phyloP scores from a whole-genome alignment of 2,888 invertebrate genomes.

The Drosophila infuscata region DNA sequence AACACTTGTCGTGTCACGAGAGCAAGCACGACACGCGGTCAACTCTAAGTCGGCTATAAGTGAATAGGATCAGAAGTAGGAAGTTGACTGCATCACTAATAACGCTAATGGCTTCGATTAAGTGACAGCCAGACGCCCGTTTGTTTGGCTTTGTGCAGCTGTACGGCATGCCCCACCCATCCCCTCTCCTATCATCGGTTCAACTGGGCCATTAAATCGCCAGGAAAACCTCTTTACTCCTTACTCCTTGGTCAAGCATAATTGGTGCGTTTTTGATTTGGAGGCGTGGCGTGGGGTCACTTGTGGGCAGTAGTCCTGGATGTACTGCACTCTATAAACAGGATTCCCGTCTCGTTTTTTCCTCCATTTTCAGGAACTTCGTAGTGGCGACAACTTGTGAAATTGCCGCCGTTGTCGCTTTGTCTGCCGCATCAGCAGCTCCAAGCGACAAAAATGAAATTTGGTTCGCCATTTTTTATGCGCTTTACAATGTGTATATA shows the following conservation, averaged over 20 bases:
- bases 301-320: slow-evolving; percentile 4
- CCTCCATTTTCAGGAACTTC: slow-evolving; percentile 26
- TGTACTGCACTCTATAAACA: slow-evolving; percentile 27
- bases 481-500: not conserved
- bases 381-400: slow-evolving; percentile 34
- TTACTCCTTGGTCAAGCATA: slow-evolving; percentile 19
- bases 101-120: slow-evolving; percentile 80
- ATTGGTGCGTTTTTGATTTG: slow-evolving; percentile 47
- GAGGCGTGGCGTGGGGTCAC: not conserved
- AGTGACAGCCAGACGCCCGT: slow-evolving; percentile 80
- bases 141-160: slow-evolving; percentile 66
- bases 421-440: slow-evolving; percentile 45
- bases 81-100: slow-evolving; percentile 54
- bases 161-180: slow-evolving; percentile 1
- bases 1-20: not conserved
- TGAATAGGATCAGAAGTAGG: not conserved
- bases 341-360: slow-evolving; percentile 1
- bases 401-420: slow-evolving; percentile 42
- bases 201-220: slow-evolving; percentile 66
- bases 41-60: not conserved
- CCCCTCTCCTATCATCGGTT: accelerated
- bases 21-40: not conserved
- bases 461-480: slow-evolving; percentile 44
- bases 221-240: slow-evolving; percentile 55
- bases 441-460: slow-evolving; percentile 55